Evolutionary conservation across 1,140 invertebrate species (phyloP).

Genomic region (Copidosoma floridanum): DNA sequence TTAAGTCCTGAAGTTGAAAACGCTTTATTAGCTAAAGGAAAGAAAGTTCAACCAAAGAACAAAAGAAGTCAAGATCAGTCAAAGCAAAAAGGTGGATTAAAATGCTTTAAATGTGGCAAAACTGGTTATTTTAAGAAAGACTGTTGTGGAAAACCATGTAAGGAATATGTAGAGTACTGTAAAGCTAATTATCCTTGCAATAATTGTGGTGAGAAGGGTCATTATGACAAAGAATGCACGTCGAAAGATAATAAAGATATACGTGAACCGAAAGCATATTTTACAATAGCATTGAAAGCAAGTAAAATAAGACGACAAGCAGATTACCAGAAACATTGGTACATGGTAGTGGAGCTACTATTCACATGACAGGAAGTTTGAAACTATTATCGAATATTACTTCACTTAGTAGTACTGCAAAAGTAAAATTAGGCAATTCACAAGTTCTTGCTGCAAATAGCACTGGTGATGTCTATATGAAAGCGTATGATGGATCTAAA

Average conservation of each 20-base stretch:
- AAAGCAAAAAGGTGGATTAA: no score
- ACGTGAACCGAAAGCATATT: no score
- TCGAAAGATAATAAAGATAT: not conserved
- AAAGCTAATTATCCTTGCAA: conserved; percentile 28
- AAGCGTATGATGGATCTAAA: conserved; percentile 28
- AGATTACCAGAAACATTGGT: not conserved
- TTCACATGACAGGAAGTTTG: conserved; percentile 28
- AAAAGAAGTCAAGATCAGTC: no score
- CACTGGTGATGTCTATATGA: conserved; percentile 25
- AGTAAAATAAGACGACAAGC: not conserved
- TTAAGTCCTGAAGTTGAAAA: no score
- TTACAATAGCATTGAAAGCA: not conserved
- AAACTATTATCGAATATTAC: conserved; percentile 22
- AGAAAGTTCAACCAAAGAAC: no score
- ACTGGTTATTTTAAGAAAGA: conserved; percentile 22
- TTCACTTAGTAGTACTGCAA: conserved; percentile 19
- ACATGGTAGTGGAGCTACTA: conserved; percentile 31
- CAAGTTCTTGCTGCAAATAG: conserved; percentile 22
- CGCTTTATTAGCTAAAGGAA: no score
- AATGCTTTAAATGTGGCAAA: conserved; percentile 25
- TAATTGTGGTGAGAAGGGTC: conserved; percentile 24
- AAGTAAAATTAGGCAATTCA: conserved; percentile 29
- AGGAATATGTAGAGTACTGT: conserved; percentile 27
- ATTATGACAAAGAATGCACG: conserved; percentile 24
- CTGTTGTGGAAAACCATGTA: conserved; percentile 24